A percentile compares a stretch with the other conserved stretches of the same genome.
Conservation (phyloP, 1,140 invertebrate genomes). For the Drosophila paulistorum region DNA sequence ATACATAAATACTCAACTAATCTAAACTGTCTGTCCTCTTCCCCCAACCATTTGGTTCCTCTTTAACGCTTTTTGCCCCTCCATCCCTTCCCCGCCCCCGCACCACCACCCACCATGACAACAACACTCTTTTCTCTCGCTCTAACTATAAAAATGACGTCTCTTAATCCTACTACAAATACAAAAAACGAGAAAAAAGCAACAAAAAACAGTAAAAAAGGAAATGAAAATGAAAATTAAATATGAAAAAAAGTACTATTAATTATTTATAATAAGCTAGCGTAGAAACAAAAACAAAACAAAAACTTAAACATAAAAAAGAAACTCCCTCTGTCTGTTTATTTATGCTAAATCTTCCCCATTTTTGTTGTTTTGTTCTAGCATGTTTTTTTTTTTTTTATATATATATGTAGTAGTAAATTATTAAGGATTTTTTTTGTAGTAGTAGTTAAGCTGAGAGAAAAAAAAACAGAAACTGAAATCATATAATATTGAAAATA, state of each 20-base stretch:
- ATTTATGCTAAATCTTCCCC: constrained; percentile 61
- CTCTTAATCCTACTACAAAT: constrained; percentile 75
- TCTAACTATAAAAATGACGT: constrained; percentile 76
- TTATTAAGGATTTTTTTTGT: constrained; percentile 75
- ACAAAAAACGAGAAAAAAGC: constrained; percentile 43
- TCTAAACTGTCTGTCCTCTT: neutral
- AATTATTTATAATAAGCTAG: constrained; percentile 78
- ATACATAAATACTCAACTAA: constrained; percentile 35
- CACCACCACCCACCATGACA: neutral
- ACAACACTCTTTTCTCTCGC: constrained; percentile 56
- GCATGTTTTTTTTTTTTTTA: constrained; percentile 34
- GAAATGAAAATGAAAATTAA: constrained; percentile 29
- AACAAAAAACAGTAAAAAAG: constrained; percentile 28
- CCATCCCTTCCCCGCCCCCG: neutral
- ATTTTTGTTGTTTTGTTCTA: constrained; percentile 78
- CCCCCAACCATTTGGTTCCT: neutral
- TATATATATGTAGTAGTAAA: constrained; percentile 52
- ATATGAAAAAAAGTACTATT: constrained; percentile 44
- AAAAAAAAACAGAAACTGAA: constrained; percentile 26
- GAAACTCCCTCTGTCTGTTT: constrained; percentile 37
- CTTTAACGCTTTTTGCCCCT: neutral
- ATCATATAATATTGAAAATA: constrained; percentile 26
- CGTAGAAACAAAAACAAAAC: constrained; percentile 21
- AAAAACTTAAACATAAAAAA: constrained; percentile 8
- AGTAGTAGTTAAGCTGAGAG: constrained; percentile 58